These are phyloP conservation scores for Hippasteria phrygiana DNA, from an alignment of 53 echinoderm and acorn worm genomes.

Conservation along the genomic window DNA sequence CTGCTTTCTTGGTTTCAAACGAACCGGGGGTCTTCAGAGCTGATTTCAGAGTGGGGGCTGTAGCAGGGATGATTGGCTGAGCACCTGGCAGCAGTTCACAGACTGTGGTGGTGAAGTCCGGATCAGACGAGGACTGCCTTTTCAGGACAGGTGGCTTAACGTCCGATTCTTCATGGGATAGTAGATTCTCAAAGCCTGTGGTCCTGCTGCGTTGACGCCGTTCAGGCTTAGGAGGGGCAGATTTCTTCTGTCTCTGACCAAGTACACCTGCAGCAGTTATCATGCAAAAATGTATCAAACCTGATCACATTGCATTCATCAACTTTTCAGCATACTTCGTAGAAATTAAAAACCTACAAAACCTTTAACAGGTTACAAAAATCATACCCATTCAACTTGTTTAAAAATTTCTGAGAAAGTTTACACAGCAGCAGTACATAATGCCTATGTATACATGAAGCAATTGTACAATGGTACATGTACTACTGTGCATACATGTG, in stretches of 20 bases:
- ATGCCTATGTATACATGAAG: no score
- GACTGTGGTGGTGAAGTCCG: conserved; percentile 29
- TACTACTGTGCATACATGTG: no score
- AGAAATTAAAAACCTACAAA: no score
- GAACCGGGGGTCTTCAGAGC: conserved; percentile 75
- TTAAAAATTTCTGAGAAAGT: no score
- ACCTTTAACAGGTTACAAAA: no score
- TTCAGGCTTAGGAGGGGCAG: conserved; percentile 72
- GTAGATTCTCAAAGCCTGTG: conserved; percentile 93
- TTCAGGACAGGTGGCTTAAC: neutral
- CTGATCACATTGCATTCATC: neutral
- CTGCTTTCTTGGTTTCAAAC: conserved; percentile 66
- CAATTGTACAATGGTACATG: no score
- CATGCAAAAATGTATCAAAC: conserved; percentile 3
- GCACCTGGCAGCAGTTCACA: neutral
- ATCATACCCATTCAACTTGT: no score
- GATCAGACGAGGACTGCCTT: conserved; percentile 46
- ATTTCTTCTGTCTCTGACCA: conserved; percentile 42
- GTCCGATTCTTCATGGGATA: conserved; percentile 67
- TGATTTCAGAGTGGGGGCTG: conserved; percentile 80
- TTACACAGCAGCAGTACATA: no score
- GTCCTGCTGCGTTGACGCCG: conserved; percentile 78
- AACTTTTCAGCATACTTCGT: neutral
- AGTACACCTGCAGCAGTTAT: conserved; percentile 66
- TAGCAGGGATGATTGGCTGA: conserved; percentile 21